Evolutionary conservation across 1,140 invertebrate genomes (phyloP).

Genomic region (Drosophila suzukii): DNA sequence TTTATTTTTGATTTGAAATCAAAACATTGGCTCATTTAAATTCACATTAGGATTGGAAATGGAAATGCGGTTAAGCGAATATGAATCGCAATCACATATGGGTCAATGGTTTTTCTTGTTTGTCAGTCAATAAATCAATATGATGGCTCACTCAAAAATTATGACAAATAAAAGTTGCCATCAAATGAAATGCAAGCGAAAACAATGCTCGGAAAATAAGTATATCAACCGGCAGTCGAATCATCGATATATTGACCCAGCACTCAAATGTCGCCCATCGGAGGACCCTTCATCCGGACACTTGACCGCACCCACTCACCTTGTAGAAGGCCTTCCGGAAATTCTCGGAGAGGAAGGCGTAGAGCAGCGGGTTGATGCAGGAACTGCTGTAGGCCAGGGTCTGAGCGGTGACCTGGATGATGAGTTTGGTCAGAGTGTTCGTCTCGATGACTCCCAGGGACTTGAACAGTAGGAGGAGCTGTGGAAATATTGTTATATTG

Average conservation of each 20-base stretch:
- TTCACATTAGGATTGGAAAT: slow-evolving; percentile 50
- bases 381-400: slow-evolving; percentile 97
- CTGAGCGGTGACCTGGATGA: slow-evolving; percentile 93
- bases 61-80: slow-evolving; percentile 34
- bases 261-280: slow-evolving; percentile 40
- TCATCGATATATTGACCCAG: slow-evolving; percentile 59
- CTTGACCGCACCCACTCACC: slow-evolving; percentile 54
- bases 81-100: slow-evolving; percentile 1
- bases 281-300: slow-evolving; percentile 24
- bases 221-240: slow-evolving; percentile 20
- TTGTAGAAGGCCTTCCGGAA: slow-evolving; percentile 84
- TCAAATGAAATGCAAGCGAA: slow-evolving; percentile 24
- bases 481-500: slow-evolving; percentile 28
- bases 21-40: slow-evolving; percentile 62
- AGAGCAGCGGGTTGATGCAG: slow-evolving; percentile 97
- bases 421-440: slow-evolving; percentile 86
- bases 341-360: slow-evolving; percentile 83
- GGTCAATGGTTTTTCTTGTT: slow-evolving; percentile 7
- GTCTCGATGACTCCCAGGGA: slow-evolving; percentile 89
- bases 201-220: slow-evolving; percentile 51
- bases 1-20: slow-evolving; percentile 52
- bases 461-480: slow-evolving; percentile 92
- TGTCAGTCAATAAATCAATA: slow-evolving; percentile 48
- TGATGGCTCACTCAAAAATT: slow-evolving; percentile 30
- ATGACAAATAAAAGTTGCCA: slow-evolving; percentile 38